phyloP scores from a whole-genome alignment of 2,797 vertebrate genomes.

The Poecilia wingei region DNA sequence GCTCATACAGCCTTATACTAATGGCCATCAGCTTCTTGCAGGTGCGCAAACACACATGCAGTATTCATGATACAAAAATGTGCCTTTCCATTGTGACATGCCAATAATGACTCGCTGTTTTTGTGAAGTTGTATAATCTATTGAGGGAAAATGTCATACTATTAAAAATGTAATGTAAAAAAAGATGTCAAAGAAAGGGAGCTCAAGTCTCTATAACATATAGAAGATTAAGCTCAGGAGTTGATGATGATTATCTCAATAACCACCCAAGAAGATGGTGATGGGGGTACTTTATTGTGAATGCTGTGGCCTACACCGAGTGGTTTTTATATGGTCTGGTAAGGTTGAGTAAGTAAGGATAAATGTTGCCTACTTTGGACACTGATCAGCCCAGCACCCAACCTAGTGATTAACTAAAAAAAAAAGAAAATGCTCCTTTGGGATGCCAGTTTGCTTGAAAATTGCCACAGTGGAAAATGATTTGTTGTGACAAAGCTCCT shows the following conservation, averaged over 20 bases:
- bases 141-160: not conserved
- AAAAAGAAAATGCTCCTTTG: not conserved
- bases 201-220: not conserved
- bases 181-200: not conserved
- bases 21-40: slow-evolving; percentile 99
- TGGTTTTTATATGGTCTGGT: not conserved
- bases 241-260: not conserved
- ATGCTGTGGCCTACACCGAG: no score
- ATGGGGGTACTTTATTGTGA: no score
- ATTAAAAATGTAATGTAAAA: not conserved
- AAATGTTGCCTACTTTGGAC: not conserved
- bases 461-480: not conserved
- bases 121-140: not conserved
- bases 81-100: not conserved
- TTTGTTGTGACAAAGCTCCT: not conserved
- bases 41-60: slow-evolving; percentile 72
- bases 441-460: not conserved
- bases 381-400: not conserved
- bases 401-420: not conserved
- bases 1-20: slow-evolving; percentile 97
- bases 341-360: not conserved
- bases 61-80: not conserved
- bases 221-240: not conserved
- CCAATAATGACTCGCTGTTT: not conserved
- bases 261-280: no score